Percentiles rank a stretch among this genome's conserved stretches.
These are phyloP conservation scores for Drosophila austrosaltans DNA, from an alignment of 2,888 invertebrate genomes.

Conservation along the genomic window DNA sequence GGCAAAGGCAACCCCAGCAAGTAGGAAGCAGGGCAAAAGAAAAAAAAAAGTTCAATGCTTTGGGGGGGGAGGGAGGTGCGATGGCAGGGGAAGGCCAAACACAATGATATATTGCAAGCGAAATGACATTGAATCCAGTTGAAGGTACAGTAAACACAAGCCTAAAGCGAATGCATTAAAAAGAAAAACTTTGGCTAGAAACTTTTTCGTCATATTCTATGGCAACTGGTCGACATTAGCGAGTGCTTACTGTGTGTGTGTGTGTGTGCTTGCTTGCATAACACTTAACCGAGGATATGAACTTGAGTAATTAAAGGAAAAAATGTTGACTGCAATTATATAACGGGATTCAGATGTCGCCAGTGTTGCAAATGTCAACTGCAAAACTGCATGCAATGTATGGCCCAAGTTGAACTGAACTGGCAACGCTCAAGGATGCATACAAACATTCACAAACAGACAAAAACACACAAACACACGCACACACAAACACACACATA, in stretches of 20 bases:
- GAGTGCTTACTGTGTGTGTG: background rate
- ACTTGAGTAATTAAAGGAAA: constrained; percentile 18
- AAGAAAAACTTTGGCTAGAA: too few species aligned
- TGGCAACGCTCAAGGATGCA: constrained; percentile 65
- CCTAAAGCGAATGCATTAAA: background rate
- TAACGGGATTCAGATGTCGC: constrained; percentile 39
- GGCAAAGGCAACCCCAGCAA: constrained; percentile 54
- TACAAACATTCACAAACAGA: constrained; percentile 17
- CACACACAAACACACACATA: constrained; percentile 34
- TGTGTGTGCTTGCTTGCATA: background rate
- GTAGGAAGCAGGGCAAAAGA: constrained; percentile 11
- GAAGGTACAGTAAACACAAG: background rate
- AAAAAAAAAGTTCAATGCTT: constrained; percentile 23
- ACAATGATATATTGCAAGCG: constrained; percentile 29
- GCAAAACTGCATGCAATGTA: constrained; percentile 59
- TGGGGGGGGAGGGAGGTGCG: too few species aligned
- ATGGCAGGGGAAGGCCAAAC: background rate
- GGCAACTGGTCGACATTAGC: background rate
- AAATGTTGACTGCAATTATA: constrained; percentile 41
- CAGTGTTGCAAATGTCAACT: constrained; percentile 58
- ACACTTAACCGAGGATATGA: constrained; percentile 7
- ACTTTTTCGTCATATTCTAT: too few species aligned
- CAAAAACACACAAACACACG: background rate
- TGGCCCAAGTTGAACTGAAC: constrained; percentile 32
- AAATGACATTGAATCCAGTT: constrained; percentile 10